These are phyloP conservation scores for Tipula lateralis DNA, from an alignment of 2,888 invertebrate species.

Conservation along the genomic window DNA sequence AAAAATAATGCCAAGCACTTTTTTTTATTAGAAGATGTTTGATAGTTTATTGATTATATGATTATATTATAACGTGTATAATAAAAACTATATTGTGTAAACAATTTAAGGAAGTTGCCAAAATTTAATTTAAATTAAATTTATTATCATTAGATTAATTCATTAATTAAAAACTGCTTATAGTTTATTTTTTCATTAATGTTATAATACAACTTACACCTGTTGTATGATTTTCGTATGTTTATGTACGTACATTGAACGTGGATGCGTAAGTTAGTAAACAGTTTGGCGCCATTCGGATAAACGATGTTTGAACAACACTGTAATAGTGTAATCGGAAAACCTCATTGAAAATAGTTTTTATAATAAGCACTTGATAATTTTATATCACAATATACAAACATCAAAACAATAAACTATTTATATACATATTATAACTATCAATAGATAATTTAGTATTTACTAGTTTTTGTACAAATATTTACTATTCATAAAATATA, in stretches of 20 bases:
- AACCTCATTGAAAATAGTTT: neutral
- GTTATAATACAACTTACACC: neutral
- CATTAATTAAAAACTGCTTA: neutral
- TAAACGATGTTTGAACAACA: no score
- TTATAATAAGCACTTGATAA: neutral
- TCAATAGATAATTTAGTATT: neutral
- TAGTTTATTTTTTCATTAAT: neutral
- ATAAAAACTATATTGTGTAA: neutral
- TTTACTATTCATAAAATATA: neutral
- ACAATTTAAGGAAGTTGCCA: slow-evolving; percentile 19
- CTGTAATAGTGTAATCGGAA: no score
- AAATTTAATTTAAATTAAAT: neutral
- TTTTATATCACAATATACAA: neutral
- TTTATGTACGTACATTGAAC: neutral
- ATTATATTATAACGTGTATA: neutral
- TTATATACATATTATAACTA: neutral
- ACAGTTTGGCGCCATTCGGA: neutral
- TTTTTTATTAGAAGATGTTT: neutral
- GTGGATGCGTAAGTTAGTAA: neutral
- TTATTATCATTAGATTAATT: neutral
- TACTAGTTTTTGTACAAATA: neutral
- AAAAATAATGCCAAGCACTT: neutral
- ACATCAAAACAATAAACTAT: neutral
- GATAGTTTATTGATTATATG: neutral
- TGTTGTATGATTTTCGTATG: neutral